Percentiles rank a stretch among this genome's conserved stretches.
These are phyloP conservation scores for Lamellibrachia columna DNA, from an alignment of 2,888 invertebrate species.

Conservation along the genomic window DNA sequence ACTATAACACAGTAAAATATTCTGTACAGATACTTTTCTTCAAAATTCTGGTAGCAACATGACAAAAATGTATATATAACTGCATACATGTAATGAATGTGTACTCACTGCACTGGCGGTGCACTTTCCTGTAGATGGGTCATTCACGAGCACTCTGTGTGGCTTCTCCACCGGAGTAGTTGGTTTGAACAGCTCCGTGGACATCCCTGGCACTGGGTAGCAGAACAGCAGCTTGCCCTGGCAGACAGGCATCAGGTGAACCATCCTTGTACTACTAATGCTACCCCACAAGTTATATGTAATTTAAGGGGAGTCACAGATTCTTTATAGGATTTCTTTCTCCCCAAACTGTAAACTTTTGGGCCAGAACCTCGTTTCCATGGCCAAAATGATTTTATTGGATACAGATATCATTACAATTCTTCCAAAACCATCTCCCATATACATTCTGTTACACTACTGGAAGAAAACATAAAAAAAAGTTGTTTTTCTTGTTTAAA, in stretches of 20 bases:
- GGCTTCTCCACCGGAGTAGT: constrained; percentile 25
- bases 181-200: constrained; percentile 72
- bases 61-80: neutral
- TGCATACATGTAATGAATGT: neutral
- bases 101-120: constrained; percentile 14
- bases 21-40: no score
- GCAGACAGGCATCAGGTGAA: constrained; percentile 57
- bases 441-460: no score
- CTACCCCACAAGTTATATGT: no score
- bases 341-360: no score
- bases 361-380: no score
- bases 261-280: neutral
- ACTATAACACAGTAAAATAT: neutral
- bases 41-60: neutral
- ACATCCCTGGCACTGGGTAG: constrained; percentile 79
- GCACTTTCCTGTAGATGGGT: constrained; percentile 26
- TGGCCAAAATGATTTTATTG: no score
- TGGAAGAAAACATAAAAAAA: no score
- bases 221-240: constrained; percentile 86
- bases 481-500: no score
- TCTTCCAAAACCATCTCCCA: no score
- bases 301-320: no score
- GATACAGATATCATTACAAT: no score
- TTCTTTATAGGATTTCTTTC: no score
- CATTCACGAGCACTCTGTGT: constrained; percentile 40